A percentile compares a stretch with the other conserved stretches of the same genome.
These are phyloP conservation scores for Heloderma charlesbogerti DNA, from an alignment of 2,113 vertebrate genomes.

Conservation along the genomic window DNA sequence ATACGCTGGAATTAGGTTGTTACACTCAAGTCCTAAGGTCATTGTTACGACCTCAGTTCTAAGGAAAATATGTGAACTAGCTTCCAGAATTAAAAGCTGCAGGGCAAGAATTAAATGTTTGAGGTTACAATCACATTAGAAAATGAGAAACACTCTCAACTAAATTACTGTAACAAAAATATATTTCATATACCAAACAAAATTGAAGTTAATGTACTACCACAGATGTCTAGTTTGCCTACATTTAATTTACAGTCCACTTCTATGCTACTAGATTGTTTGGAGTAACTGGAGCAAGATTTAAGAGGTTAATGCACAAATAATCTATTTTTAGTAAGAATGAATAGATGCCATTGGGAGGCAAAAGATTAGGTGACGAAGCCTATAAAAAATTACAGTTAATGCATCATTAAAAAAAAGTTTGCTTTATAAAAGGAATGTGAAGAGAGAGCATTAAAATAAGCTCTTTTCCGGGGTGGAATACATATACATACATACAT, in stretches of 20 bases:
- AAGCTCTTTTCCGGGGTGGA: conserved; percentile 50
- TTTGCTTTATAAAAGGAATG: conserved; percentile 42
- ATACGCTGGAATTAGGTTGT: neutral
- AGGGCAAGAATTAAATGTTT: conserved; percentile 14
- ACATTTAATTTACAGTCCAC: conserved; percentile 76
- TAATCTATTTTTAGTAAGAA: conserved; percentile 71
- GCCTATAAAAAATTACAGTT: conserved; percentile 45
- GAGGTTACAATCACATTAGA: conserved; percentile 30
- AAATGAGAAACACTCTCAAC: conserved; percentile 43
- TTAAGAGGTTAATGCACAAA: conserved; percentile 76
- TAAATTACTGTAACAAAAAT: conserved; percentile 62
- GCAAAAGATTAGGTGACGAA: conserved; percentile 61
- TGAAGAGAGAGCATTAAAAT: conserved; percentile 28
- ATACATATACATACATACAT: too few species aligned
- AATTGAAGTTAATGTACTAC: conserved; percentile 60
- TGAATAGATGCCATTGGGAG: conserved; percentile 55
- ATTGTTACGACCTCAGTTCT: too few species aligned
- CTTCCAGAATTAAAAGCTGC: conserved; percentile 28
- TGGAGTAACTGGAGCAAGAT: conserved; percentile 74
- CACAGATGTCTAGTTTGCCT: conserved; percentile 74
- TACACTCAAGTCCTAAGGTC: neutral
- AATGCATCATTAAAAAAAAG: conserved; percentile 59
- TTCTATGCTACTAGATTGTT: conserved; percentile 73
- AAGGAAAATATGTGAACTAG: conserved; percentile 14
- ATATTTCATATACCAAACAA: conserved; percentile 61